Evolutionary conservation across 1,140 invertebrate genomes (phyloP).

Genomic region (Marisa cornuarietis): DNA sequence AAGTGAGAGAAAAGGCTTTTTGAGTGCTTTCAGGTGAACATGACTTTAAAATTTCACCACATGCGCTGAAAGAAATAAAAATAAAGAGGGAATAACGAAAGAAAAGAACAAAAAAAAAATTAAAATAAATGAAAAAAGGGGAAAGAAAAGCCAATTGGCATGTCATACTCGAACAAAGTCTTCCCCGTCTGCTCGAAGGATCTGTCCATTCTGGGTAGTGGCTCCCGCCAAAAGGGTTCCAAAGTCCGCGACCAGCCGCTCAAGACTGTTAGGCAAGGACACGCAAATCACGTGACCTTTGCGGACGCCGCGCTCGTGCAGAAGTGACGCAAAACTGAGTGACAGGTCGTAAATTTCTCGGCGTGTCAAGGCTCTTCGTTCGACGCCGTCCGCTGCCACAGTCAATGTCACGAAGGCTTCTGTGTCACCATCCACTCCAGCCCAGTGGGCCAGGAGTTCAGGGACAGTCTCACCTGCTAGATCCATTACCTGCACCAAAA

Average conservation of each 20-base stretch:
- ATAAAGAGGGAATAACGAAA: not conserved
- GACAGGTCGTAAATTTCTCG: conserved; percentile 23
- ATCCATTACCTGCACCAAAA: too few relatives aligned
- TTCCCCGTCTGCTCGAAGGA: conserved; percentile 34
- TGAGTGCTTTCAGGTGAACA: not conserved
- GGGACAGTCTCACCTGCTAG: conserved; percentile 22
- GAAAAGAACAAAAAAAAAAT: not conserved
- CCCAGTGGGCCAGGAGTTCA: conserved; percentile 28
- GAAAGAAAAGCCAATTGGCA: too few relatives aligned
- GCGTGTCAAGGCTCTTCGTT: conserved; percentile 14
- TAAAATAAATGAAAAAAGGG: not conserved
- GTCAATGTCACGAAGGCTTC: conserved; percentile 26
- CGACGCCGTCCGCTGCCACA: not conserved
- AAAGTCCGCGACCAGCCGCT: conserved; percentile 32
- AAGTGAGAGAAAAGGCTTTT: not conserved
- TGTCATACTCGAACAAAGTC: conserved; percentile 10
- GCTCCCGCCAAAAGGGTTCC: conserved; percentile 26
- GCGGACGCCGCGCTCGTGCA: conserved; percentile 17
- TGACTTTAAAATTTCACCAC: not conserved
- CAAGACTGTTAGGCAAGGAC: conserved; percentile 33
- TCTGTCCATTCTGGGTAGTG: conserved; percentile 29
- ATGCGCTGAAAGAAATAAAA: not conserved
- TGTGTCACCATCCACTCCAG: conserved; percentile 5
- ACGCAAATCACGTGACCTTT: conserved; percentile 31
- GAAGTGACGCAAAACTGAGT: conserved; percentile 17